Conservation (phyloP, 2,113 vertebrate genomes). For the Euleptes europaea region DNA sequence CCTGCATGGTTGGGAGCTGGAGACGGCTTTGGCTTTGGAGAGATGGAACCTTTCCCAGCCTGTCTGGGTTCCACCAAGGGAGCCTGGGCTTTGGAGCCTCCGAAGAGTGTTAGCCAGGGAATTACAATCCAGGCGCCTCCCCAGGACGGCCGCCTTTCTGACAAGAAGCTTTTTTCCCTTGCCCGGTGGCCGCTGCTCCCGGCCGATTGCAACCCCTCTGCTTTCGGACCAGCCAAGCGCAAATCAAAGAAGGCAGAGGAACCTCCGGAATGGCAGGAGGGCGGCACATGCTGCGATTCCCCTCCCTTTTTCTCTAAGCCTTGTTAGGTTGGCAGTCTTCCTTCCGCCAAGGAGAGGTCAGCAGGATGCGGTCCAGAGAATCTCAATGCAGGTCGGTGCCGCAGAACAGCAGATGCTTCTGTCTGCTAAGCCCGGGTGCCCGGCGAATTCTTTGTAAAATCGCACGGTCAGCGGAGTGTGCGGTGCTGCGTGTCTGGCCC, state of each 20-base stretch:
- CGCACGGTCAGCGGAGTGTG: neutral
- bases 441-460: neutral
- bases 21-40: too few relatives aligned
- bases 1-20: rapidly evolving
- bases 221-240: neutral
- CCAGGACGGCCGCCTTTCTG: neutral
- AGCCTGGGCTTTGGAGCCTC: neutral
- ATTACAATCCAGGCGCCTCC: rapidly evolving
- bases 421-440: neutral
- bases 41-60: neutral
- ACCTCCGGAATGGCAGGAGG: too few relatives aligned
- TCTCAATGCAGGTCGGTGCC: neutral
- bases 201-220: neutral
- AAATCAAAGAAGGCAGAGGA: neutral
- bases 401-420: neutral
- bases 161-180: neutral
- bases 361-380: neutral
- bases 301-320: neutral
- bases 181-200: neutral
- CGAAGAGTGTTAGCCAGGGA: rapidly evolving
- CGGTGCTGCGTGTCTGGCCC: neutral
- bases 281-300: neutral
- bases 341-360: neutral
- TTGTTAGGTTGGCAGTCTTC: neutral
- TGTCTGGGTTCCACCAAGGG: neutral